Base-by-base conservation (phyloP, 1,140 invertebrate species). In the Hyposmocoma kahamanoa region DNA sequence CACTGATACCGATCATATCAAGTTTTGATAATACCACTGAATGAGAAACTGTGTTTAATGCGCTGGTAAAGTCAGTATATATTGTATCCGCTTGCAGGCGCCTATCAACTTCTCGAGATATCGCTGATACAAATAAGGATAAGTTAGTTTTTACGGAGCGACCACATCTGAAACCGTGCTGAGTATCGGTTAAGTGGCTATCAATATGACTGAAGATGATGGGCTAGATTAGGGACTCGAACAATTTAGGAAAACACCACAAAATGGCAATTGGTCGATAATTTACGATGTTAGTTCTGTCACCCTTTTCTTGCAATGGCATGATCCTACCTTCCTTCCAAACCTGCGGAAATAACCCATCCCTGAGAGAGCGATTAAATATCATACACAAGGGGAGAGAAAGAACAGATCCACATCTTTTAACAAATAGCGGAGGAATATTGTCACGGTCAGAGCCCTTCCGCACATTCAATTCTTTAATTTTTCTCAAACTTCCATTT, bases 301-400 rank as follows among this genome's bases (percentile, higher is more conserved):
- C 47, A 2, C 53, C 50, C 41, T 49, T 53, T 41, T 57, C 53
- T 32, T 46, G 21, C 1, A 53, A 17, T 0, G 55, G 50, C 6
- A 49, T 19, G 15, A 57, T 47, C 17, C 26, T 28, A 21, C 36
- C 47, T 13, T 34, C 39, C 21, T 59, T 59, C 51, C 56, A 59
- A 9, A 20, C 21, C 8, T 15, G 0, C 8, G 56, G 56, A 22
- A 59, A 42, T 9, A 32, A 22, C 30, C 50, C 50, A 5, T 22
- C 13, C 5, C 13, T 4, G 0, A 58, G 13, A 0, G 56, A 59
- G 8, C 38, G 34, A 13, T 51, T 50, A 21, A 51, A 53, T 13
- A 51, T 42, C 2, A 53, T 22, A 43, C 19, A 39, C 30, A 53
- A 18, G 1, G 50, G 50, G 0, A 50, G 10, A 11, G 50, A 6